Percentiles rank a stretch among this genome's conserved stretches.
These are phyloP conservation scores for Eubucco bourcierii DNA, from an alignment of 2,113 vertebrate genomes.

Conservation along the genomic window DNA sequence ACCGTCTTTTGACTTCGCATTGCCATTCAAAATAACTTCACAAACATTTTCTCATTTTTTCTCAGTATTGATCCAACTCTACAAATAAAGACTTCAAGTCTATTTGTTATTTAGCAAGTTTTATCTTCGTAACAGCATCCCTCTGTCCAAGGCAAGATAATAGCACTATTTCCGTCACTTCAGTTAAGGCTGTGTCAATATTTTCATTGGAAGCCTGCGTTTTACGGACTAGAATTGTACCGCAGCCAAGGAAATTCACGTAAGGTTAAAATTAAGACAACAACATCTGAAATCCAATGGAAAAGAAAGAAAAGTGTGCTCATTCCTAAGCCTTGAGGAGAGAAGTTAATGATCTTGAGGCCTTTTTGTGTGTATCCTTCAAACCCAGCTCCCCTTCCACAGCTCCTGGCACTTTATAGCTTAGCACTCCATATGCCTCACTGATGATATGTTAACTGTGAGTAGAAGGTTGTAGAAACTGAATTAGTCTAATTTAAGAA, in stretches of 20 bases:
- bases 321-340: slow-evolving; percentile 20
- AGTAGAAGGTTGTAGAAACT: slow-evolving; percentile 25
- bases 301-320: not conserved
- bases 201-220: slow-evolving; percentile 49
- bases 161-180: not conserved
- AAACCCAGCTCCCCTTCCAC: slow-evolving; percentile 11
- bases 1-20: not conserved
- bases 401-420: slow-evolving; percentile 32
- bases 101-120: not conserved
- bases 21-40: not conserved
- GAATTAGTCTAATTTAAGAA: slow-evolving; percentile 45
- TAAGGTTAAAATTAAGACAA: slow-evolving; percentile 18
- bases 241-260: slow-evolving; percentile 12
- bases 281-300: not conserved
- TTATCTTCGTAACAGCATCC: slow-evolving; percentile 14
- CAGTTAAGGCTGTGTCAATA: slow-evolving; percentile 44
- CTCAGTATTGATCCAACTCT: not conserved
- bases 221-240: not conserved
- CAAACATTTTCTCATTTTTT: not conserved
- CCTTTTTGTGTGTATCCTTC: not conserved
- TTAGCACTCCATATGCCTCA: not conserved
- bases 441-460: slow-evolving; percentile 42
- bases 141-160: slow-evolving; percentile 18
- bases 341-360: slow-evolving; percentile 19
- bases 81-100: not conserved